These are phyloP conservation scores for Scarus forsteni DNA, from an alignment of 2,797 vertebrate genomes.

Conservation along the genomic window DNA sequence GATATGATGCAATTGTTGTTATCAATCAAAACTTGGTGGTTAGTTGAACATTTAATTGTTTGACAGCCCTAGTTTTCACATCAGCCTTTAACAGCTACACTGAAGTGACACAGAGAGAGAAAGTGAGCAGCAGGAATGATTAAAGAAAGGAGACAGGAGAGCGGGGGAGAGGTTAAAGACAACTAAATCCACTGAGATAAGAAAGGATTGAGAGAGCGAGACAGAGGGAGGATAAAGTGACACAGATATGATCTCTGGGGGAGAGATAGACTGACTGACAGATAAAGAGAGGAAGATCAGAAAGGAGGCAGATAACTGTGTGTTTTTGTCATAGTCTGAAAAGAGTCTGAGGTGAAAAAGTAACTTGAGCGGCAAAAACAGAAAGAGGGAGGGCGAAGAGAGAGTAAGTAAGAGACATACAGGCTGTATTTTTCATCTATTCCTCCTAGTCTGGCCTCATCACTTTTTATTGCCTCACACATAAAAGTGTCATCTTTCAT, in stretches of 20 bases:
- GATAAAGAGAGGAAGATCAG: conserved; percentile 28
- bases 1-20: too few relatives aligned
- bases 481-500: conserved; percentile 70
- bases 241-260: conserved; percentile 57
- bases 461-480: conserved; percentile 72
- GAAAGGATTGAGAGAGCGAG: conserved; percentile 22
- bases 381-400: conserved; percentile 18
- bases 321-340: conserved; percentile 12
- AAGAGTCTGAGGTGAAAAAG: conserved; percentile 26
- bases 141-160: conserved; percentile 11
- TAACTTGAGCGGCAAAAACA: conserved; percentile 16
- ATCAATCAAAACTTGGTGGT: too few relatives aligned
- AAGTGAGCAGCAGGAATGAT: neutral
- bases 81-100: neutral
- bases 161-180: conserved; percentile 43
- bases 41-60: too few relatives aligned
- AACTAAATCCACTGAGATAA: conserved; percentile 46
- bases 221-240: conserved; percentile 48
- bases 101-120: neutral
- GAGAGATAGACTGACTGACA: conserved; percentile 29
- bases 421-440: conserved; percentile 54
- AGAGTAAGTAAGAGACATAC: conserved; percentile 28
- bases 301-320: neutral
- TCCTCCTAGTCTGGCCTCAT: conserved; percentile 64
- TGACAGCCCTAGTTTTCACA: too few relatives aligned